Percentiles rank a stretch among this genome's conserved stretches.
phyloP scores from a whole-genome alignment of 1,140 invertebrate species.

The Brachionus koreanus region DNA sequence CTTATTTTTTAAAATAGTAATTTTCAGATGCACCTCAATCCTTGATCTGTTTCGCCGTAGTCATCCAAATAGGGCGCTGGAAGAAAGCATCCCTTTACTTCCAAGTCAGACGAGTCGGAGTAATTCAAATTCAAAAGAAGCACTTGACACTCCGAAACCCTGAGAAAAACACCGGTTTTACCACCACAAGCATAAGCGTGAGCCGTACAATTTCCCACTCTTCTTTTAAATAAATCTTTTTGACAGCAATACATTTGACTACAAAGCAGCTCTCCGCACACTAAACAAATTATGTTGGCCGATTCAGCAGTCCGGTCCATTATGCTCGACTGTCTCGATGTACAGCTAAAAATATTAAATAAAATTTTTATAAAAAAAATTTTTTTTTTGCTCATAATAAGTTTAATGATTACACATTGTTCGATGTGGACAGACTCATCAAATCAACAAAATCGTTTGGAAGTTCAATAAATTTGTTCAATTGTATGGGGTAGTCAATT shows the following conservation, averaged over 20 bases:
- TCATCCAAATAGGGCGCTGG: slow-evolving; percentile 90
- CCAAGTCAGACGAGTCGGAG: slow-evolving; percentile 54
- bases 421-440: slow-evolving; percentile 81
- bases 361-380: slow-evolving; percentile 15
- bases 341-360: not conserved
- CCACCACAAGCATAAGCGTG: slow-evolving; percentile 82
- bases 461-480: slow-evolving; percentile 69
- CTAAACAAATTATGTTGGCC: slow-evolving; percentile 90
- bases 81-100: slow-evolving; percentile 66
- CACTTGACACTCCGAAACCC: slow-evolving; percentile 87
- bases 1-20: too few relatives aligned
- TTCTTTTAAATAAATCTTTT: slow-evolving; percentile 74
- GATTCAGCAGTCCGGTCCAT: slow-evolving; percentile 65
- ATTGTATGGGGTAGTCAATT: slow-evolving; percentile 56
- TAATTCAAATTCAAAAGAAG: slow-evolving; percentile 62
- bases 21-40: slow-evolving; percentile 62
- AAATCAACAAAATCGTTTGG: slow-evolving; percentile 91
- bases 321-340: slow-evolving; percentile 63
- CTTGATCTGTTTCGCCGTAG: slow-evolving; percentile 96
- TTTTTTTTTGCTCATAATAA: too few relatives aligned
- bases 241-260: slow-evolving; percentile 55
- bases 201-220: slow-evolving; percentile 85
- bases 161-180: slow-evolving; percentile 73
- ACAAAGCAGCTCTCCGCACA: slow-evolving; percentile 70
- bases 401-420: slow-evolving; percentile 67